Percentiles rank a stretch among this genome's conserved stretches.
Conservation (phyloP, 2,888 invertebrate species). For the Bembecia ichneumoniformis region DNA sequence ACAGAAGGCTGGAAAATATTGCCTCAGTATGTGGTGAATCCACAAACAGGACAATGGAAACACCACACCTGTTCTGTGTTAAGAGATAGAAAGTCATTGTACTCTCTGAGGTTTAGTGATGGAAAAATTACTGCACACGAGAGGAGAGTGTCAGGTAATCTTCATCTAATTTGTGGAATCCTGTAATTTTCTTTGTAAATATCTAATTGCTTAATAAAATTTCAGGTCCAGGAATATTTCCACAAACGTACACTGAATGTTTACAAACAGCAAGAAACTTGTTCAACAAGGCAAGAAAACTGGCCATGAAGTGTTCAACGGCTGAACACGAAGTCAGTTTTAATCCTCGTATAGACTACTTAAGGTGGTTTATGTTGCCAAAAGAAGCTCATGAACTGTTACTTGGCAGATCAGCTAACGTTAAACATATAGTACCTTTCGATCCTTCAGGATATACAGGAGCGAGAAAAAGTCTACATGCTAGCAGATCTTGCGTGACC, state of each 20-base stretch:
- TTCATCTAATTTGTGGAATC: not conserved
- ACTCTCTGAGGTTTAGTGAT: constrained; percentile 80
- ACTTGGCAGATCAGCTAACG: constrained; percentile 80
- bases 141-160: constrained; percentile 74
- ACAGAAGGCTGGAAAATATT: constrained; percentile 91
- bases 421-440: constrained; percentile 83
- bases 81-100: constrained; percentile 87
- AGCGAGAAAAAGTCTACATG: constrained; percentile 59
- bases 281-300: constrained; percentile 82
- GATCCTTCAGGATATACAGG: constrained; percentile 75
- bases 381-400: constrained; percentile 86
- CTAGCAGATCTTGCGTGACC: constrained; percentile 45
- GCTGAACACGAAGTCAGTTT: constrained; percentile 83
- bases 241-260: constrained; percentile 82
- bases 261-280: constrained; percentile 84
- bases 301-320: constrained; percentile 80
- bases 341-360: constrained; percentile 76
- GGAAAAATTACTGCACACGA: constrained; percentile 84
- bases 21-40: constrained; percentile 89
- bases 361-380: constrained; percentile 92
- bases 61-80: constrained; percentile 85
- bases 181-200: not conserved
- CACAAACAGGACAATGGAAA: constrained; percentile 91
- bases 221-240: constrained; percentile 78
- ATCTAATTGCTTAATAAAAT: constrained; percentile 9